Evolutionary conservation across 2,113 vertebrate species (phyloP), one percentile per base, ranked within the genome.

Genomic region (Cyanoderma ruficeps): DNA sequence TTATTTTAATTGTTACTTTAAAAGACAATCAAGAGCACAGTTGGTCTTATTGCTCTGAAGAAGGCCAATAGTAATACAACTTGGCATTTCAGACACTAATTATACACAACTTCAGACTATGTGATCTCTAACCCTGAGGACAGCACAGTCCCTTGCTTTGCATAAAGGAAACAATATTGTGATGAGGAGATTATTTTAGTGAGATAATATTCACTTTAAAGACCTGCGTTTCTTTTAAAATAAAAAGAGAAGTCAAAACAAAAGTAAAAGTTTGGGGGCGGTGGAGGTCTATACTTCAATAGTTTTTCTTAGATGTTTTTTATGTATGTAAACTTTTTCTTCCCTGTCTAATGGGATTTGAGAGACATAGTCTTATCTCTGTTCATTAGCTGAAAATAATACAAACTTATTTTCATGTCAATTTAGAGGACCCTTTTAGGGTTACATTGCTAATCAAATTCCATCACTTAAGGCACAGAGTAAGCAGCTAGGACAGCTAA

Each of bases 1-100:
- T 85, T 89, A 37, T 90, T 90, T 91, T 80, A 88, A 67, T 90
- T 74, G 56, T 77, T 94, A 42, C 27, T 74, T 87, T 89, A 83
- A 76, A 81, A 77, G 59, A 44, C 42, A 91, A 56, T 59, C 33
- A 87, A 60, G 69, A 70, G 12, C 10, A 74, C 13, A 33, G 12
- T 31, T 19, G 23, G 31, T 49, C 69, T 79, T 80, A 65, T 35
- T 85, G n/a, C 39, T 83, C 49, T 83, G 56, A 93, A 87, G 37
- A 77, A 69, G 50, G 63, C 11, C 21, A 63, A 16, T 24, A 56
- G 27, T 70, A 86, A 83, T 17, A 74, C 8, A 60, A 30, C 7
- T 87, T 83, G 61, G 17, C 18, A 30, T 81, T 87, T 92, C 39
- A 81, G 59, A 63, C 18, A 37, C 10, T 75, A 11, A 75, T 80